Evolutionary conservation across 2,888 invertebrate genomes (phyloP).

Genomic region (Luperina nickerlii): DNA sequence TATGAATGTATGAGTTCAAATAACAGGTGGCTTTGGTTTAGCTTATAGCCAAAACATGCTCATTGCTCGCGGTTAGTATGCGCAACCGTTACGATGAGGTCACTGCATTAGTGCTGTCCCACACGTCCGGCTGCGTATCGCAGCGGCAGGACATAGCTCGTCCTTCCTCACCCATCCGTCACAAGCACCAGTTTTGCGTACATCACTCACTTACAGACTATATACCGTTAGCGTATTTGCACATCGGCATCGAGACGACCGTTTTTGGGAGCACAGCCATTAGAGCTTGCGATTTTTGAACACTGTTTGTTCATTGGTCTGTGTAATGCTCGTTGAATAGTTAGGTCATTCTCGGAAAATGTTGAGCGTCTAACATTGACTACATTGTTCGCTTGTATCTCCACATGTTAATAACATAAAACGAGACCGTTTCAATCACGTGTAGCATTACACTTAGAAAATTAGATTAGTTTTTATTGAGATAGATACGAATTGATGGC

Average conservation of each 20-base stretch:
- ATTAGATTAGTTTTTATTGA: constrained; percentile 39
- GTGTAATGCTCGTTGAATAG: constrained; percentile 61
- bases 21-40: constrained; percentile 61
- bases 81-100: constrained; percentile 76
- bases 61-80: constrained; percentile 67
- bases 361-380: constrained; percentile 33
- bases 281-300: constrained; percentile 65
- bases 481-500: constrained; percentile 41
- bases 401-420: constrained; percentile 35
- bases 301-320: constrained; percentile 62
- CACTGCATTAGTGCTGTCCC: constrained; percentile 77
- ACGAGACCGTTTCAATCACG: constrained; percentile 15
- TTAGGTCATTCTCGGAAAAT: constrained; percentile 61
- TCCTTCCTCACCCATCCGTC: constrained; percentile 71
- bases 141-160: constrained; percentile 63
- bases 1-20: constrained; percentile 48
- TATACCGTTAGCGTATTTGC: constrained; percentile 82
- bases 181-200: constrained; percentile 42
- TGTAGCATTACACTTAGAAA: constrained; percentile 12
- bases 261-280: constrained; percentile 51
- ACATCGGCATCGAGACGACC: constrained; percentile 75
- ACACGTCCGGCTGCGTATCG: constrained; percentile 73
- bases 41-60: constrained; percentile 57
- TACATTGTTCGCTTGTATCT: constrained; percentile 27
- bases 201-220: constrained; percentile 66